Percentiles rank a stretch among this genome's conserved stretches.
phyloP scores from a whole-genome alignment of 2,888 invertebrate genomes.

The Trachelus iudaicus region DNA sequence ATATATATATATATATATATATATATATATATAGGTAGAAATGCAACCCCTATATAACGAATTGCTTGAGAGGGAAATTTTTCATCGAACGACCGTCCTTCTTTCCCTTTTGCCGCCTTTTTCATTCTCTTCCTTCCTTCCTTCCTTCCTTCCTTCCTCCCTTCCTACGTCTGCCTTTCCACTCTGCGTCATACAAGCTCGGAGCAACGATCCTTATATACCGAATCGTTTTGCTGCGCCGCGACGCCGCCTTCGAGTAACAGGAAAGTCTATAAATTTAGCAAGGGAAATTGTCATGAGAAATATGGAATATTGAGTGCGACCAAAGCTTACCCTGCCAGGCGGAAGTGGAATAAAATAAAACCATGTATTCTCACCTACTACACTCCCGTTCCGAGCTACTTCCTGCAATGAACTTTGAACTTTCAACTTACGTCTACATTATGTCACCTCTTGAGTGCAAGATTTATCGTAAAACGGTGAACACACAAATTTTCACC shows the following conservation, averaged over 20 bases:
- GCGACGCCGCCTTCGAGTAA: conserved; percentile 10
- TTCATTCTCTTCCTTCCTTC: neutral
- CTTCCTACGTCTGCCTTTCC: conserved; percentile 9
- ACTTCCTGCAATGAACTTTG: neutral
- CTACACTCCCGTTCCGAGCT: neutral
- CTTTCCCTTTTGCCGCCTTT: conserved; percentile 12
- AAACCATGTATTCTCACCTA: neutral
- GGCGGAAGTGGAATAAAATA: neutral
- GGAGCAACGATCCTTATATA: conserved; percentile 6
- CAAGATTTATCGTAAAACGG: neutral
- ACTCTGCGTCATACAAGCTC: neutral
- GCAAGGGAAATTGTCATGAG: conserved; percentile 50
- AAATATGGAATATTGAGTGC: conserved; percentile 53
- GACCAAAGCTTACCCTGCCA: neutral
- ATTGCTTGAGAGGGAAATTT: conserved; percentile 27
- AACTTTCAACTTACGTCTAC: neutral
- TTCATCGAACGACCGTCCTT: conserved; percentile 33
- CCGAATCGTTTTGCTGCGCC: neutral
- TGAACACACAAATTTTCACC: neutral
- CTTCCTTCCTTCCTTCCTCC: conserved; percentile 12
- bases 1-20: neutral
- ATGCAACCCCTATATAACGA: neutral
- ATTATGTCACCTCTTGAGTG: neutral
- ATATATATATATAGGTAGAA: neutral
- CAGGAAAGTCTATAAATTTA: conserved; percentile 54